These are phyloP conservation scores for Calycopis cecrops DNA, from an alignment of 1,140 invertebrate genomes.

Conservation along the genomic window DNA sequence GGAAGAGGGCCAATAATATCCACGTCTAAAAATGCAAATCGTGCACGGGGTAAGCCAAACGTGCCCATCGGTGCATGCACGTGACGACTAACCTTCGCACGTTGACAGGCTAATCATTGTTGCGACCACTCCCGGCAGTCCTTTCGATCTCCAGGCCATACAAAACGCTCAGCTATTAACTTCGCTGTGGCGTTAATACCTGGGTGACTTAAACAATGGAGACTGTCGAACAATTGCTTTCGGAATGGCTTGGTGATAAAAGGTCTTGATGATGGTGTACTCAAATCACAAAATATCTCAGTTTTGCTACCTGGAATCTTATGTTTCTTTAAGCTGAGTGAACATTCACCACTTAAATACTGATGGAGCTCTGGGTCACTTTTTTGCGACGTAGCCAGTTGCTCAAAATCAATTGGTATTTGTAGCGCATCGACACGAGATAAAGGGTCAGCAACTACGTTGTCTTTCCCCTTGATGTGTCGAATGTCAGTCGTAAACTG, in stretches of 20 bases:
- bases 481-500: slow-evolving; percentile 18
- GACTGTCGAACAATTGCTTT: too few relatives aligned
- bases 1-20: slow-evolving; percentile 13
- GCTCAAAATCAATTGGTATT: slow-evolving; percentile 13
- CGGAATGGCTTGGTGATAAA: slow-evolving; percentile 1
- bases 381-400: slow-evolving; percentile 9
- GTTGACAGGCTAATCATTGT: slow-evolving; percentile 11
- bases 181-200: slow-evolving; percentile 16
- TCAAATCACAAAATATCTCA: slow-evolving; percentile 13
- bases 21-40: slow-evolving; percentile 14
- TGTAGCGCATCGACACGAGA: slow-evolving; percentile 18
- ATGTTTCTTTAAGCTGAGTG: slow-evolving; percentile 10
- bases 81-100: slow-evolving; percentile 15
- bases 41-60: slow-evolving; percentile 13
- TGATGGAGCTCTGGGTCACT: slow-evolving; percentile 12
- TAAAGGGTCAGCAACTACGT: slow-evolving; percentile 21
- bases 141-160: slow-evolving; percentile 14
- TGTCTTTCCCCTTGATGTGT: slow-evolving; percentile 16
- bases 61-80: slow-evolving; percentile 14
- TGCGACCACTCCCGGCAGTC: slow-evolving; percentile 18
- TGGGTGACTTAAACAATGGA: slow-evolving; percentile 19
- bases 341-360: slow-evolving; percentile 3
- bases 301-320: slow-evolving; percentile 10
- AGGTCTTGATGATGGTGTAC: slow-evolving; percentile 8
- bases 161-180: slow-evolving; percentile 14